phyloP scores from a whole-genome alignment of 2,113 vertebrate genomes.

The Alectura lathami region DNA sequence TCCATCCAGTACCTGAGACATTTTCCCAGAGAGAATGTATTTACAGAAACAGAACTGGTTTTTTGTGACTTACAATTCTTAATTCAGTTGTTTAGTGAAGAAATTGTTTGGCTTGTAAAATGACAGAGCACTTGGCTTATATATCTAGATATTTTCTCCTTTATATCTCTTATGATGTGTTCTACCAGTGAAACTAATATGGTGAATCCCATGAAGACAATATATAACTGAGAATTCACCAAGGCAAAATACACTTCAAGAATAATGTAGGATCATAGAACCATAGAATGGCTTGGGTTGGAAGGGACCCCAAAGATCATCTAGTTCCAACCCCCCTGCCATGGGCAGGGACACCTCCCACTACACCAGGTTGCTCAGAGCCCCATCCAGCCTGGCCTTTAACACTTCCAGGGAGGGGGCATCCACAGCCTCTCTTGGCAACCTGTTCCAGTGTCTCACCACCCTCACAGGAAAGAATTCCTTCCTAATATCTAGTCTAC shows the following conservation, averaged over 20 bases:
- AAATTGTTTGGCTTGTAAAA: neutral
- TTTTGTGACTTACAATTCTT: neutral
- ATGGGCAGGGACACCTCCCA: too few relatives aligned
- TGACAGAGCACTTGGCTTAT: neutral
- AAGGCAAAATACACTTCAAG: neutral
- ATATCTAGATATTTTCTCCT: neutral
- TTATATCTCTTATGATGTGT: neutral
- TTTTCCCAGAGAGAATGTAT: neutral
- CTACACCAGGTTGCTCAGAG: too few relatives aligned
- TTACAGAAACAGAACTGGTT: neutral
- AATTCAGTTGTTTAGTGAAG: neutral
- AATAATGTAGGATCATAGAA: neutral
- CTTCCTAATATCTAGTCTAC: too few relatives aligned
- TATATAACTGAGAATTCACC: neutral
- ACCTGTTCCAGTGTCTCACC: too few relatives aligned
- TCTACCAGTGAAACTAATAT: neutral
- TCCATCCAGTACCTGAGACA: too few relatives aligned
- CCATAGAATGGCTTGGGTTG: too few relatives aligned
- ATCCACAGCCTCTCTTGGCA: too few relatives aligned
- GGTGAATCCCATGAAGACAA: neutral
- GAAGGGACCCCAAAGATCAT: too few relatives aligned
- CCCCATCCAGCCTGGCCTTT: too few relatives aligned
- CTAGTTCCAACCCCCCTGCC: too few relatives aligned
- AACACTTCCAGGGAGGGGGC: too few relatives aligned
- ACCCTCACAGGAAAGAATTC: too few relatives aligned